phyloP scores from a whole-genome alignment of 2,797 vertebrate species.

The Pristis pectinata region DNA sequence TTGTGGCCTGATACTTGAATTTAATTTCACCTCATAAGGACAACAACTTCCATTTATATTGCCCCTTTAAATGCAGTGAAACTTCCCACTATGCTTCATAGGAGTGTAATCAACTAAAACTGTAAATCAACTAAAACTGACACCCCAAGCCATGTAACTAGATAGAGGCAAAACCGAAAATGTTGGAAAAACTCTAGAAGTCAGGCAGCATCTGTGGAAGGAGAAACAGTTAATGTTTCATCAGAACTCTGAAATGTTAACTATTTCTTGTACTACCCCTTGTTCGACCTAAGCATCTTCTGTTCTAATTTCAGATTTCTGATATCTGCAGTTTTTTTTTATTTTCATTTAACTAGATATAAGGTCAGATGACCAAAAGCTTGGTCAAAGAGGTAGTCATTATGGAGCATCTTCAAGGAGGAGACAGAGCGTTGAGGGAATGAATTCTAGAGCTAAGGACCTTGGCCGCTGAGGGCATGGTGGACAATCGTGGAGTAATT shows the following conservation, averaged over 20 bases:
- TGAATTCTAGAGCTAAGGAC: background rate
- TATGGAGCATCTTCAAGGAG: background rate
- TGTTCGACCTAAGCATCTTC: too few relatives aligned
- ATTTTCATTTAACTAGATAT: background rate
- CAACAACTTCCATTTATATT: background rate
- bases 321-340: too few relatives aligned
- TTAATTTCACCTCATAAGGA: background rate
- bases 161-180: background rate
- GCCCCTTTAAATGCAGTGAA: too few relatives aligned
- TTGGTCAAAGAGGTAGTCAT: background rate
- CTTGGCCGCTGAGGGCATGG: background rate
- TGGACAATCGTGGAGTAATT: background rate
- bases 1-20: background rate
- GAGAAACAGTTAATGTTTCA: too few relatives aligned
- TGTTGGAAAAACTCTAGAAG: too few relatives aligned
- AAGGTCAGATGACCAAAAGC: background rate
- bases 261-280: too few relatives aligned
- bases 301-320: too few relatives aligned
- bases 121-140: background rate
- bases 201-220: too few relatives aligned
- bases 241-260: too few relatives aligned
- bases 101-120: background rate
- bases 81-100: background rate
- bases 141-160: background rate
- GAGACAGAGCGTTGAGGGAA: background rate